Evolutionary conservation across 2,888 invertebrate species (phyloP).

Genomic region (Atrina japonica): DNA sequence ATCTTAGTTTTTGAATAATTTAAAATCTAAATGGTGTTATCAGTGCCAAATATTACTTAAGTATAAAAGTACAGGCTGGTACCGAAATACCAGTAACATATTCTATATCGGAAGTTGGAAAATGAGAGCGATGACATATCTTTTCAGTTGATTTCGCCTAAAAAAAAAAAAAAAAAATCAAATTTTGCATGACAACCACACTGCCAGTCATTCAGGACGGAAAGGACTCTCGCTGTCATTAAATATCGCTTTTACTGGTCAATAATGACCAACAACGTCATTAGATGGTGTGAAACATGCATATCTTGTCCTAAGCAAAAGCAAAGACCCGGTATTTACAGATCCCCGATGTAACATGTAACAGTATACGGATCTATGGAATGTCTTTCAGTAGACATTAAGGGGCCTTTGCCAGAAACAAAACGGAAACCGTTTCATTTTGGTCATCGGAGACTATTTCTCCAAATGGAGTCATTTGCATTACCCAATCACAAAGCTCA

Average conservation of each 20-base stretch:
- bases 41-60: no score
- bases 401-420: conserved; percentile 43
- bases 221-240: conserved; percentile 32
- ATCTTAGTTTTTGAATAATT: no score
- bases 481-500: conserved; percentile 31
- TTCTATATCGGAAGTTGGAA: conserved; percentile 23
- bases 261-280: conserved; percentile 29
- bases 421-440: conserved; percentile 32
- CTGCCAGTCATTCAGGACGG: conserved; percentile 35
- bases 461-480: conserved; percentile 34
- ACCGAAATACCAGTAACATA: no score
- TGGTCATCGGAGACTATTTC: conserved; percentile 48
- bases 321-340: conserved; percentile 13
- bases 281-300: conserved; percentile 28
- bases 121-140: neutral
- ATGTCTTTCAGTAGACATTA: conserved; percentile 41
- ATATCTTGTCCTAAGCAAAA: conserved; percentile 14
- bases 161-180: conserved; percentile 17
- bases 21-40: no score
- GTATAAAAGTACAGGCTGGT: no score
- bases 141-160: conserved; percentile 15
- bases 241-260: conserved; percentile 34
- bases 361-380: conserved; percentile 31
- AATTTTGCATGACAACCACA: conserved; percentile 20
- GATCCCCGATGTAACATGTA: conserved; percentile 28